Evolutionary conservation across 1,140 invertebrate genomes (phyloP).

Genomic region (Meloidogyne chitwoodi): DNA sequence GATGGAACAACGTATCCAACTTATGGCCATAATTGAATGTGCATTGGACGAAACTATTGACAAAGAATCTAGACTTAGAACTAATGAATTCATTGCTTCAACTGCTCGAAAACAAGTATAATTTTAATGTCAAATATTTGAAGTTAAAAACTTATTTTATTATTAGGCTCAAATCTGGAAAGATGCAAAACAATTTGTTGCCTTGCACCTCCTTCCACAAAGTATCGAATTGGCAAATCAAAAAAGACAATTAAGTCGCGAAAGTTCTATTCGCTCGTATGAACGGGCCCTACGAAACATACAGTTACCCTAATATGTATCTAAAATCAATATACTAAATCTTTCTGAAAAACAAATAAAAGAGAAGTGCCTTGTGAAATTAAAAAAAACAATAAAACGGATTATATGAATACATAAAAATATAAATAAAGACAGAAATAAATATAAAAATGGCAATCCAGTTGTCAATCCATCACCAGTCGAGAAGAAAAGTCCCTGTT

Average conservation of each 20-base stretch:
- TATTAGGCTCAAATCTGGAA: slow-evolving; percentile 26
- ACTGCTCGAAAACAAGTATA: slow-evolving; percentile 37
- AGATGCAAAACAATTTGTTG: slow-evolving; percentile 30
- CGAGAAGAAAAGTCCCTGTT: background rate
- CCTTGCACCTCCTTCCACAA: slow-evolving; percentile 24
- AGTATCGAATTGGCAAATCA: slow-evolving; percentile 27
- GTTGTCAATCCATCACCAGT: background rate
- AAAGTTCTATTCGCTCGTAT: background rate
- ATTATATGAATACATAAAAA: background rate
- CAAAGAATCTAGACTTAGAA: slow-evolving; percentile 23
- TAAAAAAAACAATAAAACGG: background rate
- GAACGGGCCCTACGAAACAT: slow-evolving; percentile 14
- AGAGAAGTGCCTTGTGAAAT: slow-evolving; percentile 1
- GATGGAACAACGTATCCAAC: slow-evolving; percentile 29
- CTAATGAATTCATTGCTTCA: slow-evolving; percentile 37
- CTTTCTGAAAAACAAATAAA: background rate
- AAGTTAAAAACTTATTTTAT: too few species aligned
- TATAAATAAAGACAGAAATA: slow-evolving; percentile 3
- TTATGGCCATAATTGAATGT: slow-evolving; percentile 37
- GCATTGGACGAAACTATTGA: slow-evolving; percentile 46
- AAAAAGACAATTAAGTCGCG: background rate
- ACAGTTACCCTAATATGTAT: slow-evolving; percentile 1
- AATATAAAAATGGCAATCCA: background rate
- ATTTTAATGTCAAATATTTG: too few species aligned
- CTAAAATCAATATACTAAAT: background rate